These are phyloP conservation scores for Phylloscopus trochiloides DNA, from an alignment of 2,113 vertebrate genomes.

Conservation along the genomic window DNA sequence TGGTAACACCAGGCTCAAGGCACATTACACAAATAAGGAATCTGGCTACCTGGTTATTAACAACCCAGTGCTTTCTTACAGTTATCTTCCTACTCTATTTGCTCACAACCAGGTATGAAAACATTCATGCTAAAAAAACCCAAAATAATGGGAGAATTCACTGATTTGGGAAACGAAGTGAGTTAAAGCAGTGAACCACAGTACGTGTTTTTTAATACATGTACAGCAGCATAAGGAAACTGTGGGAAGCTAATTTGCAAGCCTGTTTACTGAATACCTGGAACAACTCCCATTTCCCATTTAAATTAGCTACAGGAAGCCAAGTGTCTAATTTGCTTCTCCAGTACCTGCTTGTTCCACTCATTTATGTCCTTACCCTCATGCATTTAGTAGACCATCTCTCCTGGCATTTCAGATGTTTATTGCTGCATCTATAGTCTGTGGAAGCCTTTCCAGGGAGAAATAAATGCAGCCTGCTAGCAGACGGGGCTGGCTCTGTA, in stretches of 20 bases:
- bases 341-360: conserved; percentile 37
- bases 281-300: conserved; percentile 69
- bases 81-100: not conserved
- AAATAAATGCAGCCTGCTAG: not conserved
- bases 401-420: conserved; percentile 18
- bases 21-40: not conserved
- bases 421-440: conserved; percentile 14
- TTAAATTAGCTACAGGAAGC: conserved; percentile 66
- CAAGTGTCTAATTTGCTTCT: conserved; percentile 58
- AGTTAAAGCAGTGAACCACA: not conserved
- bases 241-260: conserved; percentile 70
- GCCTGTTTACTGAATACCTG: conserved; percentile 65
- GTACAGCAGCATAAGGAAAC: conserved; percentile 61
- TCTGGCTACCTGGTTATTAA: not conserved
- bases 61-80: not conserved
- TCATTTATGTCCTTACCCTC: conserved; percentile 4
- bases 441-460: not conserved
- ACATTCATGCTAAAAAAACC: not conserved
- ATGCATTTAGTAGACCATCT: not conserved
- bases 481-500: not conserved
- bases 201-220: conserved; percentile 5
- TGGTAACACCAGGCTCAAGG: conserved; percentile 50
- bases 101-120: not conserved
- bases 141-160: not conserved
- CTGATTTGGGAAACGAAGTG: not conserved